Percentiles rank a stretch among this genome's conserved stretches.
Conservation (phyloP, 2,113 vertebrate species). For the Pomatorhinus ruficollis region DNA sequence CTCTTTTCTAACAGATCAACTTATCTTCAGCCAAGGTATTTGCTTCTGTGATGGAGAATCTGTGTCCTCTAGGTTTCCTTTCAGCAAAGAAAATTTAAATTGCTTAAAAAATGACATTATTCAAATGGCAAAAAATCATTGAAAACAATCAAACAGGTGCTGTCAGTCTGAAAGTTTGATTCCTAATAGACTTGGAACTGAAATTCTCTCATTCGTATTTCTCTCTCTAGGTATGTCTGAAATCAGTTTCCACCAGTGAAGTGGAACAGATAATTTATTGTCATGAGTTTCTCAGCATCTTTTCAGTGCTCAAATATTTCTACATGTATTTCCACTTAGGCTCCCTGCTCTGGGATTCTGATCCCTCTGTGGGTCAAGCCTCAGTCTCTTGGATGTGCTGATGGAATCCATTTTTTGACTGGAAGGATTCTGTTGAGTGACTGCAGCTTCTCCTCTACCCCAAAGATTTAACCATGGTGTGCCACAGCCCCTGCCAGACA, state of each 20-base stretch:
- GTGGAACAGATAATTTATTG: slow-evolving; percentile 48
- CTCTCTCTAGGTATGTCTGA: neutral
- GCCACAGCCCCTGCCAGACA: neutral
- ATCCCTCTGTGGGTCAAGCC: neutral
- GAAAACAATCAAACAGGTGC: slow-evolving; percentile 4
- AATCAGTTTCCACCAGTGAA: slow-evolving; percentile 23
- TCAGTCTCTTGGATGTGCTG: neutral
- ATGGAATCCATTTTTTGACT: neutral
- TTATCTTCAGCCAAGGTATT: slow-evolving; percentile 15
- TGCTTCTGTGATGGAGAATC: neutral
- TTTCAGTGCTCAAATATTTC: neutral
- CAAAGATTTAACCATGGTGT: neutral
- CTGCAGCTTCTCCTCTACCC: neutral
- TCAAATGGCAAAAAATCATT: neutral
- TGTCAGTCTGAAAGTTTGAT: slow-evolving; percentile 33
- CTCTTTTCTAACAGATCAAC: slow-evolving; percentile 1
- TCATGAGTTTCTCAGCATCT: slow-evolving; percentile 1
- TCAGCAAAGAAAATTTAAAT: neutral
- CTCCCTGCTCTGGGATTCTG: neutral
- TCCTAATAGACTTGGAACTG: slow-evolving; percentile 10
- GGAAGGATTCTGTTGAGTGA: neutral
- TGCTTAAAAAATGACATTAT: neutral
- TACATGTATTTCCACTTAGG: neutral
- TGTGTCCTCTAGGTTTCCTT: neutral
- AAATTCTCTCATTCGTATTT: neutral